A percentile compares a stretch with the other conserved stretches of the same genome.
Evolutionary conservation across 2,113 vertebrate genomes (phyloP).

Genomic region (Erythrocercus mccallii): DNA sequence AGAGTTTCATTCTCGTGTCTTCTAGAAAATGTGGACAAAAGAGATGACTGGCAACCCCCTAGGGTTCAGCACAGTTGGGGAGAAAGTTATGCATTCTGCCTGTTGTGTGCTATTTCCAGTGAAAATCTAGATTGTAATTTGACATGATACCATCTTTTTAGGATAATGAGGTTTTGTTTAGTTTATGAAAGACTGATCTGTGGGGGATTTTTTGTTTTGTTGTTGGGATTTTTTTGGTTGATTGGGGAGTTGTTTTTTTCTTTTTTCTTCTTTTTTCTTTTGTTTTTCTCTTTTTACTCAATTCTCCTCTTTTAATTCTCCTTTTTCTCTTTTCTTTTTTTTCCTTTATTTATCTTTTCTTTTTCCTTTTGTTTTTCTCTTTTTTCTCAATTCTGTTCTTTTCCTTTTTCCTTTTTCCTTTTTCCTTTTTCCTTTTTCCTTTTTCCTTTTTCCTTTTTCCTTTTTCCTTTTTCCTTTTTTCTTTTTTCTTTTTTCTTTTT

Average conservation of each 20-base stretch:
- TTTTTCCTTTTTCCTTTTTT: fast-evolving
- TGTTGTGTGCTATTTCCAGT: neutral
- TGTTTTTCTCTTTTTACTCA: no score
- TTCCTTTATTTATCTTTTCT: no score
- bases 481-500: fast-evolving
- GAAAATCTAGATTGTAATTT: neutral
- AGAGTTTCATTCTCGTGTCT: neutral
- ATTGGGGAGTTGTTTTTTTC: no score
- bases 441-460: fast-evolving
- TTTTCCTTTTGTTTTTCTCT: no score
- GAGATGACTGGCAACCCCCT: neutral
- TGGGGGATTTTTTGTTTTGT: neutral
- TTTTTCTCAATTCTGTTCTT: no score
- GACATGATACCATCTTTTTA: neutral
- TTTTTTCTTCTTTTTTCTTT: neutral
- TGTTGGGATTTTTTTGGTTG: neutral
- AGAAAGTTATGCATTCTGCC: neutral
- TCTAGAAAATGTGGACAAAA: constrained; percentile 6
- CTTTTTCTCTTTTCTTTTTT: fast-evolving
- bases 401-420: no score
- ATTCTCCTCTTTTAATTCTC: no score
- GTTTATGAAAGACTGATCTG: neutral
- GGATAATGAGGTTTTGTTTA: neutral
- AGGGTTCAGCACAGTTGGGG: neutral
- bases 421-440: fast-evolving